Evolutionary conservation across 2,113 vertebrate species (phyloP).

Genomic region (Etheostoma spectabile): DNA sequence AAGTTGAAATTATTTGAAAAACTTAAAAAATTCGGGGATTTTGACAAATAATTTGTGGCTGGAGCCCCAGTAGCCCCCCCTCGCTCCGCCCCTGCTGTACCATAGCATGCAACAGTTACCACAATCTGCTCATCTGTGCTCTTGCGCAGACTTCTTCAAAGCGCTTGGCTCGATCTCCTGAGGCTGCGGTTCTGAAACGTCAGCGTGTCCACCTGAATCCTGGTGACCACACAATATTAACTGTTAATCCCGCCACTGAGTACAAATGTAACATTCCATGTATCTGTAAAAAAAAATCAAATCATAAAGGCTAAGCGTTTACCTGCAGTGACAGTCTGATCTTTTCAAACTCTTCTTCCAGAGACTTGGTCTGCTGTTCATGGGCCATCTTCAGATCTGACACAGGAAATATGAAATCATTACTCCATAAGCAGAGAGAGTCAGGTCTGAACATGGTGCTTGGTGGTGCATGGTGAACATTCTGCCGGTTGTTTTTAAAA

Average conservation of each 20-base stretch:
- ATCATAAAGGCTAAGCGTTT: not conserved
- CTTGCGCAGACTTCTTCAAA: slow-evolving; percentile 95
- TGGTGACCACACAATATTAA: slow-evolving; percentile 55
- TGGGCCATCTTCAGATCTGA: slow-evolving; percentile 91
- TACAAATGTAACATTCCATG: fast-evolving
- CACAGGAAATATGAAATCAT: slow-evolving; percentile 37
- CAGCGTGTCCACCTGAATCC: slow-evolving; percentile 98
- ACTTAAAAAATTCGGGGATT: too few species aligned
- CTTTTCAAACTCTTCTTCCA: slow-evolving; percentile 94
- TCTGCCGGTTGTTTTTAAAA: too few species aligned
- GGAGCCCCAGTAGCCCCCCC: too few species aligned
- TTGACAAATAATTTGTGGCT: too few species aligned
- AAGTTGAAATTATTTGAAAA: too few species aligned
- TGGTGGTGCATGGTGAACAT: too few species aligned
- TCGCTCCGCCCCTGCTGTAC: too few species aligned
- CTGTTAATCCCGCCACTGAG: not conserved
- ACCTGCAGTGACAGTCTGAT: slow-evolving; percentile 95
- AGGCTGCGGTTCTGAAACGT: slow-evolving; percentile 96
- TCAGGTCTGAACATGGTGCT: not conserved
- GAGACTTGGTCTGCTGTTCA: slow-evolving; percentile 90
- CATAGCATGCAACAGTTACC: slow-evolving; percentile 79
- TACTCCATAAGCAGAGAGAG: not conserved
- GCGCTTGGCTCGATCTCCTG: slow-evolving; percentile 91
- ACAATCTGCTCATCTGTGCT: slow-evolving; percentile 95
- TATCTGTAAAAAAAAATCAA: too few species aligned